Base-by-base conservation (phyloP, 2,888 invertebrate species). In the Himalopsyche kuldschensis region DNA sequence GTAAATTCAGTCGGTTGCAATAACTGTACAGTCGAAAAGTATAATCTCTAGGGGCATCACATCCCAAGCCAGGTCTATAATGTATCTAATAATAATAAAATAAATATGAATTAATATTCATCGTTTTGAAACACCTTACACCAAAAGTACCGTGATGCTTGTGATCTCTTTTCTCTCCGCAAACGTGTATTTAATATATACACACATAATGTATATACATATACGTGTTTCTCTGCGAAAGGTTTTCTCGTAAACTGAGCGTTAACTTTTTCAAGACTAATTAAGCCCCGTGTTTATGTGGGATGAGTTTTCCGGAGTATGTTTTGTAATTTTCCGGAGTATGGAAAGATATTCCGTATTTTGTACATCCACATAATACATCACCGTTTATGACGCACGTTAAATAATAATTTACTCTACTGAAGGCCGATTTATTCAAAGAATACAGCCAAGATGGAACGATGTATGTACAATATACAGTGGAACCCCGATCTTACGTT, bases 231-330 rank as follows among this genome's bases (percentile, higher is more conserved):
- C 47, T 32, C 69, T 69, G 69, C 27, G 10, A 24, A 78, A 82
- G 81, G 81, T 78, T 69, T 76, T 78, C 69, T 48, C 32, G 69
- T 48, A 82, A 82, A 82, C 78, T 77, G 69, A 69, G 69, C 69
- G 69, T 69, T 80, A 83, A 80, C 77, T 83, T 83, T 83, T 83
- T 80, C 83, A 80, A 55, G 83, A 83, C 83, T 83, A 83, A 83
- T 83, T 83, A 83, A 83, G 80, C 80, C 32, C 78, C 83, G 55
- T 80, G 83, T 80, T 83, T 83, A 83, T 83, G 80, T 80, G 80
- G 30, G 77, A 48, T 55, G 80, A 69, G 41, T 80, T 80, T 41
- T 55, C 76, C 83, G 41, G 78, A 69, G 69, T 69, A 27, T 69
- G 82, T 82, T 82, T 79, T 46, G 82, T 75, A 79, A 79, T 82